Base-by-base conservation (phyloP, 1,140 invertebrate genomes). In the Apis dorsata region DNA sequence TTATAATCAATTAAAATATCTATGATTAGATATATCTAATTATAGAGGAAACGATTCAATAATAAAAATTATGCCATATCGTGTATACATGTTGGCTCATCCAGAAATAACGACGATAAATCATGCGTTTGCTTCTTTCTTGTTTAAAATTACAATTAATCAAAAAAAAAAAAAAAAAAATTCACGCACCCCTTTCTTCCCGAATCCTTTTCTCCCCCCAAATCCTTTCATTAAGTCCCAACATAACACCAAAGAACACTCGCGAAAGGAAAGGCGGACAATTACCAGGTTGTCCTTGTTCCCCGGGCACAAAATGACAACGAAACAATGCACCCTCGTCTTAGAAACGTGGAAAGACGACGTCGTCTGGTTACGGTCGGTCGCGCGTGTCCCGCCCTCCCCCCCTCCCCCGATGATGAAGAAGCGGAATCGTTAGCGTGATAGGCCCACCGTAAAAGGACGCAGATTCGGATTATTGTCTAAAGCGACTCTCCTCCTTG, bases 381-480 rank as follows among this genome's bases (percentile, higher is more conserved):
- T 44, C 21, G 51, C 79, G 49, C 55, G 34, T 68, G 49, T 69
- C 44, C 62, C 24, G 24, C 24, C 1, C 28, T 2, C 28, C 28
- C 34, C 34, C 34, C 34, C 34, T 34, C 3, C 62, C 44, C 15
- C 65, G 57, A 71, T 57, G 57, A 65, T 53, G 68, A 79, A 51
- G 34, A 83, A 34, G 34, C 34, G 57, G 34, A 70, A 71, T 83
- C 76, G 81, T 78, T 83, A 78, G 66, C 68, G 66, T 24, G 80
- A 77, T 77, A 77, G 63, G 55, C 49, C 57, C 65, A 51, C 15
- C 53, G 73, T 77, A 75, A 72, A 79, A 79, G 75, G 75, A 79
- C 76, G 71, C 63, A 77, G 63, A 85, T 87, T 87, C 73, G 83
- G 86, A 85, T 87, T 87, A 88, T 83, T 85, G 79, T 79, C 76